These are phyloP conservation scores for Apamea monoglypha DNA, from an alignment of 2,888 invertebrate species.

Conservation along the genomic window DNA sequence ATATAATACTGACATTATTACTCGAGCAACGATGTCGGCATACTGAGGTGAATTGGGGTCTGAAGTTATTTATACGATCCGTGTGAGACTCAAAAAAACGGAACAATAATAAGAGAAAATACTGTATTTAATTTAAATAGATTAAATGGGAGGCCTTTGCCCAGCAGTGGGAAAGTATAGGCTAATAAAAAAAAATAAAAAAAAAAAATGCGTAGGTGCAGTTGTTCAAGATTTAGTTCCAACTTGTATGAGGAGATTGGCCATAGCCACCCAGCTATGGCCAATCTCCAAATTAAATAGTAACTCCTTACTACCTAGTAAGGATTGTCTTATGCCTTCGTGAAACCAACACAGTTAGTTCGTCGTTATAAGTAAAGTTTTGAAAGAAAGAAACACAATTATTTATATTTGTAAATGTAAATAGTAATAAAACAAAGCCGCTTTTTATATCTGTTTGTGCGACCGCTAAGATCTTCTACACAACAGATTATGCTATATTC, in stretches of 20 bases:
- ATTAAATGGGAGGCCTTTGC: too few relatives aligned
- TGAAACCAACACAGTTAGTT: neutral
- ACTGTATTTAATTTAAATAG: neutral
- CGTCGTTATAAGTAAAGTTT: neutral
- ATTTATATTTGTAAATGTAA: too few relatives aligned
- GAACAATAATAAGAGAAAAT: neutral
- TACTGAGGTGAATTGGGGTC: slow-evolving; percentile 13
- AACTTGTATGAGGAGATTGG: neutral
- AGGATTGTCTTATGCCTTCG: too few relatives aligned
- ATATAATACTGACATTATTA: slow-evolving; percentile 34
- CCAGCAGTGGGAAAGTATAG: too few relatives aligned
- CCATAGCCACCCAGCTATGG: too few relatives aligned
- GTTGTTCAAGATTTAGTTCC: neutral
- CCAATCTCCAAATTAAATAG: too few relatives aligned
- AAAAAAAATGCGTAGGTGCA: neutral
- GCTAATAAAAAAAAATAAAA: too few relatives aligned
- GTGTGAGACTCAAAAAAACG: neutral
- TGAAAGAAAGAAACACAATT: neutral
- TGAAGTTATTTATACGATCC: slow-evolving; percentile 22
- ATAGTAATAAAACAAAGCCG: too few relatives aligned
- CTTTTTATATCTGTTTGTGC: too few relatives aligned
- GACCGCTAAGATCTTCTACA: too few relatives aligned
- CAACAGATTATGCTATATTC: too few relatives aligned
- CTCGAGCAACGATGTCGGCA: neutral
- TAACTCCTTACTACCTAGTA: too few relatives aligned